These are phyloP conservation scores for Drosophila kohkoa DNA, from an alignment of 1,140 invertebrate species.

Conservation along the genomic window DNA sequence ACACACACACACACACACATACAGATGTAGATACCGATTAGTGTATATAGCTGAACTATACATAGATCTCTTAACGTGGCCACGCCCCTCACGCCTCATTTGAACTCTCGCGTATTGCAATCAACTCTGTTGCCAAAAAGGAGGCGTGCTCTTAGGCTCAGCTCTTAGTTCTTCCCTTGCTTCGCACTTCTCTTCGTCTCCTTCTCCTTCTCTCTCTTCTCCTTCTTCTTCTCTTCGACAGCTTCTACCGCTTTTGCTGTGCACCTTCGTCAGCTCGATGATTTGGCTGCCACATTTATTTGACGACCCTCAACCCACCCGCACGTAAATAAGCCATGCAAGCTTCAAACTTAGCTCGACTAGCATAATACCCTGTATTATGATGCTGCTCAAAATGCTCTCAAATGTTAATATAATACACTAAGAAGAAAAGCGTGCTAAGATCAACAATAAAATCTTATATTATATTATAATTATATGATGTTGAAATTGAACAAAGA, in stretches of 20 bases:
- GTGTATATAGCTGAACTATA: background rate
- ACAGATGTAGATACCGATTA: conserved; percentile 18
- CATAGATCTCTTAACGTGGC: conserved; percentile 1
- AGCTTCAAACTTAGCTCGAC: background rate
- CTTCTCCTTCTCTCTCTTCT: background rate
- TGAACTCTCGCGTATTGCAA: conserved; percentile 31
- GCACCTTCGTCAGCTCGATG: background rate
- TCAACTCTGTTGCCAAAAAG: conserved; percentile 9
- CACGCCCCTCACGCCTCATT: conserved; percentile 33
- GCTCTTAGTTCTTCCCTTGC: background rate
- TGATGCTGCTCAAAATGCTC: background rate
- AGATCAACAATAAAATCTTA: too few species aligned
- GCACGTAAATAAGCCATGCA: conserved; percentile 17
- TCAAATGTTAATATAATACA: too few species aligned
- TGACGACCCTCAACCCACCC: conserved; percentile 4
- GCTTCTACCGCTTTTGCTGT: background rate
- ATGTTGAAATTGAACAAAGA: too few species aligned
- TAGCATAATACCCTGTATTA: background rate
- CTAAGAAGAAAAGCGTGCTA: too few species aligned
- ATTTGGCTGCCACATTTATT: conserved; percentile 14
- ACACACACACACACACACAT: conserved; percentile 54
- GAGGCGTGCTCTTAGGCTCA: background rate
- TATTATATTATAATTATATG: too few species aligned
- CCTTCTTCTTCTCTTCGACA: background rate
- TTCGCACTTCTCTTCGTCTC: background rate